Base-by-base conservation (phyloP, 2,888 invertebrate species). In the Pimpla rufipes region DNA sequence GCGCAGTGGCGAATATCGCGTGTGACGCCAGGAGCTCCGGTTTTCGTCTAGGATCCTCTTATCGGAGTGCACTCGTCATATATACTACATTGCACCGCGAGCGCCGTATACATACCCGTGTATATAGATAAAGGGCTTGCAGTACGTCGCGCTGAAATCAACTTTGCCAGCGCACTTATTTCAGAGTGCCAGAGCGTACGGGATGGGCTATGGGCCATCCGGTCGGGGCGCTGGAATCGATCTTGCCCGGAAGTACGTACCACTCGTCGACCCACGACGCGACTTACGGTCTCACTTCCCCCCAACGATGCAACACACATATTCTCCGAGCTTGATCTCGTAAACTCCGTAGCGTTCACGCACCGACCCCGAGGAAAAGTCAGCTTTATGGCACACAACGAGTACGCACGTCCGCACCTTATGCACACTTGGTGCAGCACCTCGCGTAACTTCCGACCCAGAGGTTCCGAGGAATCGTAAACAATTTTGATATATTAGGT, bases 151-250 rank as follows among this genome's bases (percentile, higher is more conserved):
- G 42, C 45, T 23, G 40, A 70, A 84, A 80, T 80, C 74, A 70
- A 80, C 67, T 80, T 84, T 80, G 74, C 80, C 50, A 42, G 74
- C 52, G 74, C 70, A 84, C 80, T 84, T 74, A 80, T 74, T 68
- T 62, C 74, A 64, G 68, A 80, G 77, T 70, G 77, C 80, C 13
- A 59, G 47, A 73, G 57, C 45, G 35, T 5, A 71, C 35, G 70
- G 52, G 29, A 78, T 73, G 79, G 10, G 42, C 11, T 16, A 37
- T 23, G 47, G 18, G 47, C 40, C 37, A 47, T 16, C 40, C 35
- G 40, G 55, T 42, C 57, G 73, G 29, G 50, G 40, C 18, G 45
- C 18, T 40, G 50, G 50, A 64, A 77, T 80, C 80, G 76, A 83
- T 80, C 68, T 57, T n/a, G 47, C 73, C 73, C 23, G 68, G 68